Evolutionary conservation across 35 echinoderm and acorn worm genomes (phyloP), one percentile per base, ranked within the genome.

Genomic region (Ptychodera flava): DNA sequence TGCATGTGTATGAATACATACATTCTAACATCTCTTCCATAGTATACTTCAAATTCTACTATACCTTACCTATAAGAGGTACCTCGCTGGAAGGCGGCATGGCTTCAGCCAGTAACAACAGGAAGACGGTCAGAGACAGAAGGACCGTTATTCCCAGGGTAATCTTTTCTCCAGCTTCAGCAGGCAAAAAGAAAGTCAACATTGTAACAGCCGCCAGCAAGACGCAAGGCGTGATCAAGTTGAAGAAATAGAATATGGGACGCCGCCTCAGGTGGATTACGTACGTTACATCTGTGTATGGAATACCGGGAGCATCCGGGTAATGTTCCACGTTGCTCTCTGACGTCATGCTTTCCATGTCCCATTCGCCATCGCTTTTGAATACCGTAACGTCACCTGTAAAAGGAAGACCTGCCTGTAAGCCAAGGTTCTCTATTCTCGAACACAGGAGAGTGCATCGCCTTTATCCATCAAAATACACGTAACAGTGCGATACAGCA

Each of bases 141-240:
- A 64, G 22, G 22, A 64, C 45, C 45, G 45, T 64, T 64, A 64
- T 64, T 64, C 45, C 45, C 22, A 64, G 22, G 6, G 45, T 64
- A 22, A 90, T 83, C 78, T 98, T 98, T 83, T 98, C 95, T 45
- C 95, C 95, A 33, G 95, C 93, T 33, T 98, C 95, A 45, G 90
- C 93, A 16, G 95, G 95, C 12, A 98, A 92, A 36, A 98, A 85
- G 81, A 98, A 98, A 10, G 89, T 90, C n/a, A 98, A 78, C 1
- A 93, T 86, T 16, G 95, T 98, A 27, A 94, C 93, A 1, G 86
- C 87, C 1, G 95, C 88, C 1, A 94, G 87, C 15, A 99, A 85
- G n/a, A 99, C 86, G 45, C 93, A 98, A 2, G 95, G 96, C 34
- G 92, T 35, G 0, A 94, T 85, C 1, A 99, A 85, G 38, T 99